Evolutionary conservation across 2,888 invertebrate species (phyloP), one percentile per base, ranked within the genome.

Genomic region (Spodoptera littoralis): DNA sequence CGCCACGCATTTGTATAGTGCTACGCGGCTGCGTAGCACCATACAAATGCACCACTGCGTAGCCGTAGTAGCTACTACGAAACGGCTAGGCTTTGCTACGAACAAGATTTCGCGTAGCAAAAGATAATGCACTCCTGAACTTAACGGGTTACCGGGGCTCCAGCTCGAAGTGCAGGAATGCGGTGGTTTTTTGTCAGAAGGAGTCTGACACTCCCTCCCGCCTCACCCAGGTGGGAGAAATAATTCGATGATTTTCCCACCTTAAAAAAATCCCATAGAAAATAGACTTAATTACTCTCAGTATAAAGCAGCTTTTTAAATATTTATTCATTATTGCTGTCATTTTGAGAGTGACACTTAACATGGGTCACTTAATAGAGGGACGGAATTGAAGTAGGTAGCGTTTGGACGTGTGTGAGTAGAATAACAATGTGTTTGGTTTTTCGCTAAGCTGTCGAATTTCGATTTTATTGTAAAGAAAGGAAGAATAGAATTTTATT

Each of bases 361-460:
- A 75, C 74, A 75, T 60, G 72, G 77, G 75, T 72, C 78, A 77
- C 66, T 75, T 77, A 77, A 72, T 77, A 69, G 75, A 65, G 65
- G 64, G 67, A 48, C 44, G 45, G 41, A 58, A 61, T 60, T 54
- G 66, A 64, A 67, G 63, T 70, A 63, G 52, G 47, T 30, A 44
- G 27, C 36, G 52, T 59, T 52, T 41, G 47, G 56, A 60, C 45
- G 64, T 49, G 48, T 75, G 67, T 68, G 76, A 67, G 59, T n/a
- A 13, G 74, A 70, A 75, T 74, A 36, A 43, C 61, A 75, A 74
- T 67, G 54, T 47, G 41, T 53, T 67, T 30, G 45, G 36, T 49
- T 59, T 70, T 63, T 61, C 69, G 73, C 57, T 68, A 73, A 64
- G 58, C 9, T 50, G 27, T 64, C 30, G 41, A 6, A 11, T 18